Base-by-base conservation (phyloP, 37 sponge, comb jelly and placozoan genomes). In the Halisarca cf. caerulea region DNA sequence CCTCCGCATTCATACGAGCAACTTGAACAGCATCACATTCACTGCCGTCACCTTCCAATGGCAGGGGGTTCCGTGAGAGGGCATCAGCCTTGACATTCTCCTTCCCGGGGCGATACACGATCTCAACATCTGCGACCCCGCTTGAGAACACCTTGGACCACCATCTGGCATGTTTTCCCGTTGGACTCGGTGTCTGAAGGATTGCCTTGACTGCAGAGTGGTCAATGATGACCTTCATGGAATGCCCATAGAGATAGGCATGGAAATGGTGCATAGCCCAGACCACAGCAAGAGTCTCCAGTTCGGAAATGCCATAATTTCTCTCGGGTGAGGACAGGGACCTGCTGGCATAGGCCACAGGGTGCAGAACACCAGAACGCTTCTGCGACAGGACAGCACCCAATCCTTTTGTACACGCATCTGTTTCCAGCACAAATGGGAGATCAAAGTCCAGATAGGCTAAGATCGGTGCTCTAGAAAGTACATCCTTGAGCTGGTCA, bases 171-270 rank as follows among this genome's bases (percentile, higher is more conserved):
- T 85, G 85, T 35, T 85, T 85, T 15, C 77, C 85, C 14, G 60
- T 78, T 23, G 17, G 85, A 32, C 54, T 80, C 14, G 86, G 86
- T 20, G 80, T 36, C 53, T 66, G 51, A 34, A 86, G 36, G 18
- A 86, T 35, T 8, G 86, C 86, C 44, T 80, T 80, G 11, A 86
- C 86, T 51, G 85, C 75, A 20, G 85, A 30, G 60, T 85, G 85
- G 27, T 80, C 80, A 40, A 80, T 86, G 37, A 74, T 23, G 43
- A 86, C 86, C 23, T 37, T 79, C 20, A 86, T 66, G 2, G 8
- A 11, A 21, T 86, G 57, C 43, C 80, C 80, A 40, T 86, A 86
- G 33, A 86, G 51, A 59, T 79, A 78, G 23, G 60, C 38, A 15
- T 64, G 43, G 51, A 86, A 86, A 32, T 79, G 86, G 14, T 33